Evolutionary conservation across 2,888 invertebrate species (phyloP).

Genomic region (Elaeidobius kamerunicus): DNA sequence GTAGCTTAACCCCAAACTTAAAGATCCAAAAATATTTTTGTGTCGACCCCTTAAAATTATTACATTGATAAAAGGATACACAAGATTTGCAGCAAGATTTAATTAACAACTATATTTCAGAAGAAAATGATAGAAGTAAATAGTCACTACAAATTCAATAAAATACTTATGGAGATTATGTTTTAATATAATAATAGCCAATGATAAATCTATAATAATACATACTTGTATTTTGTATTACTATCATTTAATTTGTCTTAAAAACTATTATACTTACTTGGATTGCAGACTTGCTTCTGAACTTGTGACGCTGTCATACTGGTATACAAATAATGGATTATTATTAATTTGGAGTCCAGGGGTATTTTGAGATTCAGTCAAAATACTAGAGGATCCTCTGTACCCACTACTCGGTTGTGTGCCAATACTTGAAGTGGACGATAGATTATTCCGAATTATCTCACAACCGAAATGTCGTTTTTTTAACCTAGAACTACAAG

Average conservation of each 20-base stretch:
- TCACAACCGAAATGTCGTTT: constrained; percentile 61
- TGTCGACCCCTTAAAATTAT: too few relatives aligned
- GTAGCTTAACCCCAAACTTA: too few relatives aligned
- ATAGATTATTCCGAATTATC: constrained; percentile 56
- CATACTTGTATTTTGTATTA: too few relatives aligned
- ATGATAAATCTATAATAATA: too few relatives aligned
- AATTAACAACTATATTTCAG: too few relatives aligned
- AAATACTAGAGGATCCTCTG: constrained; percentile 80
- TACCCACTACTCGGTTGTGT: constrained; percentile 86
- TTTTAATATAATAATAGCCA: too few relatives aligned
- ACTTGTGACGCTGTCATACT: constrained; percentile 73
- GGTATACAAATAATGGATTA: constrained; percentile 77
- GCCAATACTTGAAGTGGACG: constrained; percentile 66
- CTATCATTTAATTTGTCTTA: too few relatives aligned
- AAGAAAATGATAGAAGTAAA: too few relatives aligned
- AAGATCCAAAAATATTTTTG: too few relatives aligned
- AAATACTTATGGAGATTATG: neutral
- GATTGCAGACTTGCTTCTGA: constrained; percentile 67
- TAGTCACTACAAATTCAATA: neutral
- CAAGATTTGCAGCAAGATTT: too few relatives aligned
- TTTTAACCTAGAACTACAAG: constrained; percentile 47
- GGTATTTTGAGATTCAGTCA: constrained; percentile 73
- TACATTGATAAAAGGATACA: too few relatives aligned
- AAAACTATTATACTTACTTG: constrained; percentile 36
- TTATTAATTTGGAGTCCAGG: constrained; percentile 59